Evolutionary conservation across 2,888 invertebrate genomes (phyloP), one percentile per base, ranked within the genome.

Genomic region (Pristionchus mayeri): DNA sequence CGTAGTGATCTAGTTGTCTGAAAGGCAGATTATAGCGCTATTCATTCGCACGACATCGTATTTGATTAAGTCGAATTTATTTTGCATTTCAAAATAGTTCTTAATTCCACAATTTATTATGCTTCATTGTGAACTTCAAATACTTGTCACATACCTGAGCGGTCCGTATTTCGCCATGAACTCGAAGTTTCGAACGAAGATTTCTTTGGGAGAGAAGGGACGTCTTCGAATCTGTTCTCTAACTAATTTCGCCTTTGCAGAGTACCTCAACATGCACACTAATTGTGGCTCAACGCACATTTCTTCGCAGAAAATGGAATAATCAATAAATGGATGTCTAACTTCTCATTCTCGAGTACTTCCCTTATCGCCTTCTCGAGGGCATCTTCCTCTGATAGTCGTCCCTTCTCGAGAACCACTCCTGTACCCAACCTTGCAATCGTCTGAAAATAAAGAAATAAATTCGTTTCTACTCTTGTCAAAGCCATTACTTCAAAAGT

Each of bases 151-250:
- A 3, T 9, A 67, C 67, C 67, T 67, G 34, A 82, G 24, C 30
- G 82, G 82, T 11, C 82, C 82, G 63, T 18, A 82, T 44, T 82
- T 63, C 48, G 82, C 48, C 48, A 82, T 24, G 67, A 82, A 82
- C 30, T 67, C 82, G 18, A 67, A 24, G n/a, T 82, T 82, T 30
- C 34, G 24, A 4, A 67, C 67, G 34, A 82, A 82, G 11, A 50
- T 24, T 44, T 82, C 82, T 21, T 34, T 27, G 18, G 48, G 24
- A 21, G 40, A 27, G 48, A 82, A 82, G 9, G 82, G 82, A 9
- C 67, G 63, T 34, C 30, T 67, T 44, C 67, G 18, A 48, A 82
- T 82, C 63, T 67, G 44, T 34, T 63, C 67, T 7, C 67, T 67
- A 3, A 67, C 37, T 27, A 21, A 34, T 3, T n/a, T 13, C 27